Base-by-base conservation (phyloP, 2,888 invertebrate genomes). In the Embidobia sp. region DNA sequence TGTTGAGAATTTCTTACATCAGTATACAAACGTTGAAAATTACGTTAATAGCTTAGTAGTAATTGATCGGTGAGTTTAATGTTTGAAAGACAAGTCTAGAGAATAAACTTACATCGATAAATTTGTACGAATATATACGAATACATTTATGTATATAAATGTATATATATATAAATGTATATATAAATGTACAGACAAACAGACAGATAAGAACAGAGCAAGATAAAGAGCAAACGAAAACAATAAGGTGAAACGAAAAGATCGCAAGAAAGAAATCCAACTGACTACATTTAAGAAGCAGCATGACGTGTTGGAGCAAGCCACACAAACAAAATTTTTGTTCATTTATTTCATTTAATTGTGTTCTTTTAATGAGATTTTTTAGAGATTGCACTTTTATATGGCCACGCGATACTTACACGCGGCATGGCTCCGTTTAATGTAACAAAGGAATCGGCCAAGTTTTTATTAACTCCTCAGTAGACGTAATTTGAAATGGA, bases 401-500 rank as follows among this genome's bases (percentile, higher is more conserved):
- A 13, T 31, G 44, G 57, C 64, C 59, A 63, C 75, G 75, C 70
- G 66, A 63, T 63, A 53, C 40, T 55, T 55, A 49, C 66, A 53
- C 63, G 63, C 55, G 22, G 19, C 69, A 69, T 59, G 46, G 46
- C 59, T 51, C 57, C 42, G 40, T 77, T 77, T 77, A 51, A 73
- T 57, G 49, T 51, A 22, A 67, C 64, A 57, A 57, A 64, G 27
- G 49, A 49, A 35, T 55, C 29, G 35, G 31, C 18, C 40, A 18
- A 33, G 42, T 63, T 75, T 75, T 72, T 67, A 72, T 76, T 67
- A 76, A 59, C 70, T 76, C 64, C 64, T 76, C 29, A 64, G 70
- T 59, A 70, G 78, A 78, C 74, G 78, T 79, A 79, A 79, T 79
- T 79, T 76, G 78, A 79, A 79, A 79, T 79, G 75, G 74, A 69